These are phyloP conservation scores for Mimachlamys varia DNA, from an alignment of 2,888 invertebrate genomes.

Conservation along the genomic window DNA sequence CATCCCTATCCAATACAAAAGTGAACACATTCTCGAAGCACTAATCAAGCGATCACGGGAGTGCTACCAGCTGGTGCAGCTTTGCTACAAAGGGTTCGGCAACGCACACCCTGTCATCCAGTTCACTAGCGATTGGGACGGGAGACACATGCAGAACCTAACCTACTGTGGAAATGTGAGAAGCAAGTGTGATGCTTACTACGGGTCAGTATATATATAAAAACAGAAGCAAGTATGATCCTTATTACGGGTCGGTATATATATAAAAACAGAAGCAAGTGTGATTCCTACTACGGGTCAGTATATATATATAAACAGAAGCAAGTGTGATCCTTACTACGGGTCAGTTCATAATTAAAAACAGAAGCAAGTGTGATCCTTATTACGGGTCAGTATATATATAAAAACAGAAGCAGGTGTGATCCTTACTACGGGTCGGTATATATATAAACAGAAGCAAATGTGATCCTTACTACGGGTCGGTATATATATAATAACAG, in stretches of 20 bases:
- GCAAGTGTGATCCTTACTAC: neutral
- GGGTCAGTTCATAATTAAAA: neutral
- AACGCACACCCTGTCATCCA: neutral
- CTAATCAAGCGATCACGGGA: neutral
- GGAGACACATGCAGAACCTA: neutral
- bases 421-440: neutral
- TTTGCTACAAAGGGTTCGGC: neutral
- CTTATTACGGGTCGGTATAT: neutral
- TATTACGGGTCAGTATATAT: neutral
- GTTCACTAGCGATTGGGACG: neutral
- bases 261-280: neutral
- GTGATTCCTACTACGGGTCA: neutral
- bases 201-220: neutral
- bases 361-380: neutral
- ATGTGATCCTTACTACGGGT: neutral
- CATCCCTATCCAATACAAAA: neutral
- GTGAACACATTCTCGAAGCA: neutral
- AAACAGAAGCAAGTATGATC: neutral
- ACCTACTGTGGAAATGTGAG: neutral
- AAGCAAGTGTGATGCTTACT: neutral
- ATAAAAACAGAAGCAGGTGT: neutral
- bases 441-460: neutral
- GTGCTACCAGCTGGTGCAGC: neutral
- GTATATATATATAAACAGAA: neutral
- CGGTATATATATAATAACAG: neutral